Evolutionary conservation across 2,888 invertebrate genomes (phyloP), one percentile per base, ranked within the genome.

Genomic region (Tribolium freemani): DNA sequence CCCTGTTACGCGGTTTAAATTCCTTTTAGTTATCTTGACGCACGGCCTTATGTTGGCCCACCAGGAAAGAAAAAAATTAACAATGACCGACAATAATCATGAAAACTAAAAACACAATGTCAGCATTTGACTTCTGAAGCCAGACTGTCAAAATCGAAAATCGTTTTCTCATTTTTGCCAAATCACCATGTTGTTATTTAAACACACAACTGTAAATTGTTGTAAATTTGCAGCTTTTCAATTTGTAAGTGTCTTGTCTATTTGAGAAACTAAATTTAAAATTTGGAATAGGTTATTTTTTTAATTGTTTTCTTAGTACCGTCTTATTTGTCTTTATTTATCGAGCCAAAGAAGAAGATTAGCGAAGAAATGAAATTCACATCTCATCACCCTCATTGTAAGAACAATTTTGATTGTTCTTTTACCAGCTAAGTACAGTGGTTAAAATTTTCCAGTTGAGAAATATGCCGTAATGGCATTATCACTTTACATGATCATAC

Each of bases 391-490:
- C 68, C 5, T 5, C 66, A 56, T 1, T 68, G 71, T 74, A 72
- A 60, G 68, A 48, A 26, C 5, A 38, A 6, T 26, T 1, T n/a
- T n/a, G n/a, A n/a, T n/a, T n/a, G n/a, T n/a, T n/a, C 48, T 11
- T 21, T 53, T 31, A 13, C 6, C 51, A 26, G 8, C 16, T 61
- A 6, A 58, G n/a, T 38, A 38, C 8, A 38, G 8, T n/a, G n/a
- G 9, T n/a, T 38, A 38, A 8, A n/a, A n/a, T 38, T 44, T 71
- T 75, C 58, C 46, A 76, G 75, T 69, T 69, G 69, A 74, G 56
- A 76, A 73, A 58, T 74, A 73, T 51, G 26, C 73, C 2, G 61
- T 71, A 45, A 48, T 75, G 69, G 66, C 74, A 2, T 58, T 63
- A 3, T 70, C 72, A n/a, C 6, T 77, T 6, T 71, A 63, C 20